Conservation (phyloP, 2,888 invertebrate genomes). For the Himalopsyche tibetana region DNA sequence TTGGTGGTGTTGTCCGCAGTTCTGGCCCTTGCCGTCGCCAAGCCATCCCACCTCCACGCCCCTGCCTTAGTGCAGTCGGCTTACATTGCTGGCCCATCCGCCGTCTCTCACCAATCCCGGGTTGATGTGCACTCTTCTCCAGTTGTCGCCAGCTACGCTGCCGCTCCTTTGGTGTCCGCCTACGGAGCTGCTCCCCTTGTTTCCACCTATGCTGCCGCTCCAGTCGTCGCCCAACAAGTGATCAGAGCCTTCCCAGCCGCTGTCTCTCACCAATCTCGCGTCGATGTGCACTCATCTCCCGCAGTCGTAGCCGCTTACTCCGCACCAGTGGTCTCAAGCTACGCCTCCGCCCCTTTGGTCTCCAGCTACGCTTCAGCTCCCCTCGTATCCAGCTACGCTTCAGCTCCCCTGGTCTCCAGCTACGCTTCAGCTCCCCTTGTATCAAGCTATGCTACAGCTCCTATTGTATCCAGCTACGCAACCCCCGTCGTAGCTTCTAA, state of each 20-base stretch:
- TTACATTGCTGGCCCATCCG: constrained; percentile 67
- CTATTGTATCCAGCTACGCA: constrained; percentile 40
- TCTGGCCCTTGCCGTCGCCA: constrained; percentile 78
- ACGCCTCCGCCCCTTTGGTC: constrained; percentile 56
- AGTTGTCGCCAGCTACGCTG: constrained; percentile 54
- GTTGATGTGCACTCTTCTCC: constrained; percentile 70
- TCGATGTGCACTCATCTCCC: constrained; percentile 71
- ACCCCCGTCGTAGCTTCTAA: constrained; percentile 68
- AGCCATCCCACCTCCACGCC: constrained; percentile 70
- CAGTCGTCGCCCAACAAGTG: constrained; percentile 64
- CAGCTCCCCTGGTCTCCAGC: constrained; percentile 65
- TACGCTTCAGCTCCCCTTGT: constrained; percentile 67
- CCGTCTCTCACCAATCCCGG: constrained; percentile 70
- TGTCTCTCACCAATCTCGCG: constrained; percentile 74
- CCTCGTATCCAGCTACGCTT: constrained; percentile 67
- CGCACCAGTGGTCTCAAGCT: constrained; percentile 66
- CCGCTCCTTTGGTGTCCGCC: constrained; percentile 54
- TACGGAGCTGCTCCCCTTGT: constrained; percentile 70
- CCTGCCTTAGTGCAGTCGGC: constrained; percentile 63
- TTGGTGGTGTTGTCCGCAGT: constrained; percentile 80
- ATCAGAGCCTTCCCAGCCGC: constrained; percentile 72
- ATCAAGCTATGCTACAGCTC: constrained; percentile 53
- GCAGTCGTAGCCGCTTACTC: constrained; percentile 70
- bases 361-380: constrained; percentile 74
- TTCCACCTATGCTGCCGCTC: constrained; percentile 48